Conservation (phyloP, 2,113 vertebrate genomes). For the Myotis lucifugus region DNA sequence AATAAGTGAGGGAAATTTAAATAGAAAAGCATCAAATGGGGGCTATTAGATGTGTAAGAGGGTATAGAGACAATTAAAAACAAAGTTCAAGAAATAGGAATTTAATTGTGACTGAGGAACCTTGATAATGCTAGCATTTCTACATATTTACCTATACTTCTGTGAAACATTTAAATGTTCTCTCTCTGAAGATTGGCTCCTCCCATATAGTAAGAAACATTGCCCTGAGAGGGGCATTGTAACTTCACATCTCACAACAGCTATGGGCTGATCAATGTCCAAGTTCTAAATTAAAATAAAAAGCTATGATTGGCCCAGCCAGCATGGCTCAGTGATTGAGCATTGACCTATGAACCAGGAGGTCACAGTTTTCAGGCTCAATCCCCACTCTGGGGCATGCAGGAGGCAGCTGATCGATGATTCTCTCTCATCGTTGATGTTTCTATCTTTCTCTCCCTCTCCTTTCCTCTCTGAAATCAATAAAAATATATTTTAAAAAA, state of each 20-base stretch:
- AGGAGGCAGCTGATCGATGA: too few relatives aligned
- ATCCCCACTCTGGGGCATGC: too few relatives aligned
- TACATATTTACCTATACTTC: not conserved
- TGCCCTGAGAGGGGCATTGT: not conserved
- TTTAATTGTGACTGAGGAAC: not conserved
- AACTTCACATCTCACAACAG: not conserved
- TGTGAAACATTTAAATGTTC: not conserved
- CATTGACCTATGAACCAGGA: too few relatives aligned
- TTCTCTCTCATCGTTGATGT: too few relatives aligned
- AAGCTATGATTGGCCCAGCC: not conserved
- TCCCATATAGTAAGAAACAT: not conserved
- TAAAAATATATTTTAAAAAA: not conserved
- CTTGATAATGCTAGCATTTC: not conserved
- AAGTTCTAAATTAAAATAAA: not conserved
- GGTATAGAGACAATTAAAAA: not conserved
- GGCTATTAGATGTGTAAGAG: not conserved
- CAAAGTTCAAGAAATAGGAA: not conserved
- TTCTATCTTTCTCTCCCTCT: too few relatives aligned
- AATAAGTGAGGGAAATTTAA: not conserved
- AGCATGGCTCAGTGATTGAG: too few relatives aligned
- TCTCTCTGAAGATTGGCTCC: not conserved
- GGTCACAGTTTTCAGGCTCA: too few relatives aligned
- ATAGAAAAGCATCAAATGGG: not conserved
- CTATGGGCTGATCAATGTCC: not conserved
- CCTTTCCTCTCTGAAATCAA: too few relatives aligned